These are phyloP conservation scores for Mola mola DNA, from an alignment of 2,113 vertebrate species.

Conservation along the genomic window DNA sequence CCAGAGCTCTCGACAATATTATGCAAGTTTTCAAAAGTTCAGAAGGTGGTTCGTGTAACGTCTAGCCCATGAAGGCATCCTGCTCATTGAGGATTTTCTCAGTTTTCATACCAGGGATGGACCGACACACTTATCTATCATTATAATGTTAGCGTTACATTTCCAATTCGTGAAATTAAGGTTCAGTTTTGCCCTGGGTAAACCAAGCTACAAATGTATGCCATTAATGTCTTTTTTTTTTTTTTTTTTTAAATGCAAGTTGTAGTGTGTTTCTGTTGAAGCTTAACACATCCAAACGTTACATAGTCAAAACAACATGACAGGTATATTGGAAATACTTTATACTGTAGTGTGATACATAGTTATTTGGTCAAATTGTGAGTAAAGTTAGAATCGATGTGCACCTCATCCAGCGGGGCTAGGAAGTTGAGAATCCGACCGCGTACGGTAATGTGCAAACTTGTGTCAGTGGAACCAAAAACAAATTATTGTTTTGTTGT, in stretches of 20 bases:
- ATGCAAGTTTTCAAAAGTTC: constrained; percentile 49
- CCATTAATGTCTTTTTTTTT: not conserved
- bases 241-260: too few relatives aligned
- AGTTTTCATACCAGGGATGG: not conserved
- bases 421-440: constrained; percentile 18
- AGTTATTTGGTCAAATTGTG: not conserved
- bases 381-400: not conserved
- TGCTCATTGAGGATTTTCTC: not conserved
- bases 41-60: constrained; percentile 20
- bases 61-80: not conserved
- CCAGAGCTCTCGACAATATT: not conserved
- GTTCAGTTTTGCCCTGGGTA: not conserved
- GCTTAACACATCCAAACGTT: not conserved
- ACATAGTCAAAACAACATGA: not conserved
- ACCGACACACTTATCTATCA: not conserved
- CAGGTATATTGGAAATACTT: not conserved
- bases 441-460: constrained; percentile 7
- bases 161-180: not conserved
- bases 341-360: not conserved
- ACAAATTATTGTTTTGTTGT: not conserved
- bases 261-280: not conserved
- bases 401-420: not conserved
- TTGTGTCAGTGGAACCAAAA: constrained; percentile 4
- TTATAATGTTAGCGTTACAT: not conserved
- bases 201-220: not conserved